Conservation (phyloP, 2,888 invertebrate species). For the Thecophora atra region DNA sequence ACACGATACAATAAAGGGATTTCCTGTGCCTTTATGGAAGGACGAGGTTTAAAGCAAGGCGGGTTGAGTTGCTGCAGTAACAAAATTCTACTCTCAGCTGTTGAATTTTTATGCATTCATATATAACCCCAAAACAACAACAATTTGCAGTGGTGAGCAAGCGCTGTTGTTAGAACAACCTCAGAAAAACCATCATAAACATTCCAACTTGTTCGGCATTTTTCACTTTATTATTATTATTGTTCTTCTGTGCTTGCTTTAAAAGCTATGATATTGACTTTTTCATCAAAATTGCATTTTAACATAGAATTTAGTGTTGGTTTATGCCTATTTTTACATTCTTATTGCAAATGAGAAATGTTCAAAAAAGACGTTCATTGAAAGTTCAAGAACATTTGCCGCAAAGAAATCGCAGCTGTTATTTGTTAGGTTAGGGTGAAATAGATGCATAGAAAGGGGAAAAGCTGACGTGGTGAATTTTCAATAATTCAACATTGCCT, state of each 20-base stretch:
- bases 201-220: background rate
- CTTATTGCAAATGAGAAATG: too few relatives aligned
- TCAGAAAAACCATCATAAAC: background rate
- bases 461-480: too few relatives aligned
- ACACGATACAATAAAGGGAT: too few relatives aligned
- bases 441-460: too few relatives aligned
- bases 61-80: too few relatives aligned
- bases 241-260: background rate
- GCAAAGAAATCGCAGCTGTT: conserved; percentile 13
- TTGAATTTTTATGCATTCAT: too few relatives aligned
- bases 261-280: background rate
- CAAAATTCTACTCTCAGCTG: too few relatives aligned
- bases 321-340: too few relatives aligned
- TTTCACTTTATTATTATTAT: background rate
- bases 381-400: conserved; percentile 34
- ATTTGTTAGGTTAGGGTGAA: background rate
- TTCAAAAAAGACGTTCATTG: background rate
- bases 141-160: conserved; percentile 16
- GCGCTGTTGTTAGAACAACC: conserved; percentile 4
- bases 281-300: background rate
- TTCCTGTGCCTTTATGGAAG: too few relatives aligned
- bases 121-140: too few relatives aligned
- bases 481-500: too few relatives aligned
- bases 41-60: too few relatives aligned
- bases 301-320: background rate